Evolutionary conservation across 2,797 vertebrate species (phyloP), one percentile per base, ranked within the genome.

Genomic region (Scolopax bukidnonensis): DNA sequence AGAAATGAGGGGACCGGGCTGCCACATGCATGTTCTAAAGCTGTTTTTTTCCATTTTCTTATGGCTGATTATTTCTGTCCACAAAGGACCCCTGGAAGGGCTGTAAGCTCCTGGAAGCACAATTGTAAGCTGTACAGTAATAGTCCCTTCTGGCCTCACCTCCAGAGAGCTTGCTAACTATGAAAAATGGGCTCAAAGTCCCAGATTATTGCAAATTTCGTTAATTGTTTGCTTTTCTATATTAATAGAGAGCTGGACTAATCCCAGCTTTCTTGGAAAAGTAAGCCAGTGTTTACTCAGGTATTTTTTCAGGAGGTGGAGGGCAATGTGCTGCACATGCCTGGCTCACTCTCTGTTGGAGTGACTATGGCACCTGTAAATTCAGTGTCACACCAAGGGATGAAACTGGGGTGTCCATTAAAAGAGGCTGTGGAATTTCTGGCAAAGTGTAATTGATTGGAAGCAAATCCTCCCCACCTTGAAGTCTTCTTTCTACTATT

Each of bases 301-400:
- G n/a, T 54, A 11, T 4, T 41, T 81, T 75, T 65, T 30, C n/a
- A 41, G 33, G 59, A 61, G 17, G 9, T 56, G n/a, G 64, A 81
- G 43, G 45, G 12, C 32, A 30, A 10, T 0, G 9, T 0, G 0
- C 64, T 60, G 33, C 12, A 54, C 36, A 14, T 28, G 33, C 25
- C 24, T 47, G 30, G 27, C 12, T 73, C 20, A 0, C 25, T 43
- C 32, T 19, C 20, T 18, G 6, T 0, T 45, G 33, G 57, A 75
- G 36, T 4, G 38, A 24, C 41, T 48, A n/a, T 77, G 68, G 28
- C 41, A 14, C 6, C 41, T 33, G 4, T 50, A n/a, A 48, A 32
- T 7, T 10, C 57, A 6, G 14, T 25, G 28, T 50, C 4, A 12
- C 33, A 11, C n/a, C 25, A 40, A 7, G 4, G 63, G 54, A 1